Conservation (phyloP, 1,140 invertebrate species). For the Solen grandis region DNA sequence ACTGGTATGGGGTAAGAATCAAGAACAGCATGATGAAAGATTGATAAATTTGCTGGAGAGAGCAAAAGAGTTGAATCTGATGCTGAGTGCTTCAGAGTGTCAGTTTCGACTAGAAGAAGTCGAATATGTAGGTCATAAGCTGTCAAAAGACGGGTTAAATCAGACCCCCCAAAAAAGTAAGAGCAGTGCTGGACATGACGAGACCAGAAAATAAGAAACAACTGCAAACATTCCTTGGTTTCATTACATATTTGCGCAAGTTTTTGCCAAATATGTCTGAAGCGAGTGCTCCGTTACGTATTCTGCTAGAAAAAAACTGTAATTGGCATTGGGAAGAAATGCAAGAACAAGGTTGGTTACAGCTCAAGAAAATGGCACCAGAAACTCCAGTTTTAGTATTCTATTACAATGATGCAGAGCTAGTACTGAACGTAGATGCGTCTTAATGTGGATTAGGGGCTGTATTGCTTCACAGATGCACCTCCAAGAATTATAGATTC, state of each 20-base stretch:
- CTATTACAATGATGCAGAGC: too few relatives aligned
- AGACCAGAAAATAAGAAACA: slow-evolving; percentile 66
- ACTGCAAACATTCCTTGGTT: slow-evolving; percentile 58
- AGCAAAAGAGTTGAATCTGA: neutral
- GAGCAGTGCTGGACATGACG: slow-evolving; percentile 69
- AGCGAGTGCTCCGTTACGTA: slow-evolving; percentile 57
- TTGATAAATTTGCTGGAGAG: neutral
- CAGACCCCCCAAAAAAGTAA: slow-evolving; percentile 77
- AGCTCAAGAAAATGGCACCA: too few relatives aligned
- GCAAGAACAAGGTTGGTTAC: too few relatives aligned
- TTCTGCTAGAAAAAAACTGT: slow-evolving; percentile 50
- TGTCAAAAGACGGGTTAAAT: slow-evolving; percentile 73
- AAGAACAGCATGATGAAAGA: slow-evolving; percentile 8
- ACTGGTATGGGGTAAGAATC: slow-evolving; percentile 23
- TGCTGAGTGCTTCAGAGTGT: slow-evolving; percentile 3
- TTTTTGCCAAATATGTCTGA: slow-evolving; percentile 77
- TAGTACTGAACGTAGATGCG: too few relatives aligned
- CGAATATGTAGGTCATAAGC: slow-evolving; percentile 60
- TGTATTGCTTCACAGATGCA: too few relatives aligned
- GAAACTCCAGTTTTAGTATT: too few relatives aligned
- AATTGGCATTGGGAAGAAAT: slow-evolving; percentile 29
- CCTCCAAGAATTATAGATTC: too few relatives aligned
- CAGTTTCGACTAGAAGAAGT: slow-evolving; percentile 2
- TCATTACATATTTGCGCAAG: slow-evolving; percentile 47
- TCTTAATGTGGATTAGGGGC: too few relatives aligned